A percentile compares a stretch with the other conserved stretches of the same genome.
Evolutionary conservation across 2,113 vertebrate species (phyloP).

Genomic region (Chiloscyllium plagiosum): DNA sequence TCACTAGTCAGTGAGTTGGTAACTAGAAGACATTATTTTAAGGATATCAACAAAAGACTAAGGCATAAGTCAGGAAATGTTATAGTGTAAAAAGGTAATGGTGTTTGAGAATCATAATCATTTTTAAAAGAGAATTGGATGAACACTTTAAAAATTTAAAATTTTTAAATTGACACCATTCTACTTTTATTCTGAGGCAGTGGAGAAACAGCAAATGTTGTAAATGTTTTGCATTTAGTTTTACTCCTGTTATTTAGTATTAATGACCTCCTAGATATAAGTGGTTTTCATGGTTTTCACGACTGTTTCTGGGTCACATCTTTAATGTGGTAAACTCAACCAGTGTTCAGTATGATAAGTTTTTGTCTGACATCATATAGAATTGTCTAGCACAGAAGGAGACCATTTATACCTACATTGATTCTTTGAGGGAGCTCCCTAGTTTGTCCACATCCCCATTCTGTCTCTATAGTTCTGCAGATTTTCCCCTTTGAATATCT

Average conservation of each 20-base stretch:
- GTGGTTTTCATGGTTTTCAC: background rate
- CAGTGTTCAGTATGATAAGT: background rate
- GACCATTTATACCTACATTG: background rate
- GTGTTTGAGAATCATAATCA: background rate
- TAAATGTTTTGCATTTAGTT: background rate
- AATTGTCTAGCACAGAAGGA: background rate
- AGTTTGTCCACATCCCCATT: background rate
- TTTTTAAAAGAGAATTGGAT: background rate
- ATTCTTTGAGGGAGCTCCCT: background rate
- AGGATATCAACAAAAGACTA: background rate
- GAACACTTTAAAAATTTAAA: background rate
- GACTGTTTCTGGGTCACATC: background rate
- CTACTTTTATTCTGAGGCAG: background rate
- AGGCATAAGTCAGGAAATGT: background rate
- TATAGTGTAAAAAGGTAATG: background rate
- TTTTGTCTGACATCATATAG: background rate
- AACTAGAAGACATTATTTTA: background rate
- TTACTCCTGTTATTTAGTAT: background rate
- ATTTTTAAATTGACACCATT: background rate
- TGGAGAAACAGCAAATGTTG: background rate
- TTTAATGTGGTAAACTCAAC: background rate
- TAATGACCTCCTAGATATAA: background rate
- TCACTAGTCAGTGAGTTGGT: background rate
- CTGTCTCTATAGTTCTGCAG: background rate
- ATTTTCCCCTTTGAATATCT: background rate